Percentiles rank a stretch among this genome's conserved stretches.
These are phyloP conservation scores for Cheilosia urbana DNA, from an alignment of 2,888 invertebrate genomes.

Conservation along the genomic window DNA sequence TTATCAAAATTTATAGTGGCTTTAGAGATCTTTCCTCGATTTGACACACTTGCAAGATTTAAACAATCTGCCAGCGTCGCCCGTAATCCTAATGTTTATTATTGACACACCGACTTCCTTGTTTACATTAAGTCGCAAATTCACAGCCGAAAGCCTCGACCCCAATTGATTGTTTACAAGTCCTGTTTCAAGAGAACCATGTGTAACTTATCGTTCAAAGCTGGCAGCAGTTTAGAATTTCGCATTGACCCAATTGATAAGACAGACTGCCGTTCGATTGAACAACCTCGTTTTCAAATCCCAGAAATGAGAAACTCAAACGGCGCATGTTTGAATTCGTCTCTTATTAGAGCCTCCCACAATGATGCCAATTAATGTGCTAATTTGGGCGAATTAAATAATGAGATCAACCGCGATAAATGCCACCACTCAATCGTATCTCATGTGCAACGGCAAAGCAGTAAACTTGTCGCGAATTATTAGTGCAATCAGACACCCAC, in stretches of 20 bases:
- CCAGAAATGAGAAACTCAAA: neutral
- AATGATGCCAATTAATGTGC: conserved; percentile 3
- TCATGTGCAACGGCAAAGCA: conserved; percentile 1
- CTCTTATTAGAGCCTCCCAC: neutral
- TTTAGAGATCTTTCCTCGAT: neutral
- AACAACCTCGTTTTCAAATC: neutral
- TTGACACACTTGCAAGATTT: neutral
- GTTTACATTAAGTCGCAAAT: conserved; percentile 13
- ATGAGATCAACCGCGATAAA: conserved; percentile 18
- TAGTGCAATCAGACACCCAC: conserved; percentile 53
- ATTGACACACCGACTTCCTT: neutral
- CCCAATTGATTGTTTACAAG: conserved; percentile 19
- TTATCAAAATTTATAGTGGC: neutral
- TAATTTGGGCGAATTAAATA: conserved; percentile 18
- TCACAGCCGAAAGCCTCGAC: conserved; percentile 12
- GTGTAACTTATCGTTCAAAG: conserved; percentile 12
- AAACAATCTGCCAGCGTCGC: neutral
- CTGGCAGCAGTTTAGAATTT: conserved; percentile 35
- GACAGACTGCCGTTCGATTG: conserved; percentile 28
- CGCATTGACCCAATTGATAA: conserved; percentile 71
- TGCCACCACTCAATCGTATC: conserved; percentile 4
- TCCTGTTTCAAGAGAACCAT: conserved; percentile 9
- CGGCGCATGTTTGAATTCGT: neutral
- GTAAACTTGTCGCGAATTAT: conserved; percentile 7
- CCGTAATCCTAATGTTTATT: neutral